Evolutionary conservation across 2,113 vertebrate genomes (phyloP).

Genomic region (Narcine bancroftii): DNA sequence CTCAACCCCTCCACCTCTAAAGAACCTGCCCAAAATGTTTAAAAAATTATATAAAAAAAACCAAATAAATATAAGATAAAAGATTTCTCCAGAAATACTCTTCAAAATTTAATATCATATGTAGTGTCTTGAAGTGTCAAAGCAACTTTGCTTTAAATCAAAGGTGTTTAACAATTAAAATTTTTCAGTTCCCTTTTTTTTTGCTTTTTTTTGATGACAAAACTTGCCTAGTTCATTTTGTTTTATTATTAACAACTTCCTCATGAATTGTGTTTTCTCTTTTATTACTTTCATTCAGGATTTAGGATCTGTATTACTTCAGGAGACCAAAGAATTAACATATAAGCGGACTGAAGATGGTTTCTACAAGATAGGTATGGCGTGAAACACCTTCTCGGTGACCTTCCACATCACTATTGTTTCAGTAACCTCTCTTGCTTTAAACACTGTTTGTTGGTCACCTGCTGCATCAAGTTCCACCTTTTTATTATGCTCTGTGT

Average conservation of each 20-base stretch:
- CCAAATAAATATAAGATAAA: too few species aligned
- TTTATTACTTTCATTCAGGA: slow-evolving; percentile 49
- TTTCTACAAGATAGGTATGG: slow-evolving; percentile 85
- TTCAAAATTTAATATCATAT: too few species aligned
- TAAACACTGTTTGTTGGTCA: background rate
- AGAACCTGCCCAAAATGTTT: too few species aligned
- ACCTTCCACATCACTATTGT: background rate
- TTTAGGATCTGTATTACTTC: slow-evolving; percentile 59
- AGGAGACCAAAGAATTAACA: slow-evolving; percentile 78
- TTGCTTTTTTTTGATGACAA: background rate
- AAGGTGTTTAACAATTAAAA: background rate
- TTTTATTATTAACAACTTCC: background rate
- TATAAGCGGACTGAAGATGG: slow-evolving; percentile 79
- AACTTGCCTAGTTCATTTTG: background rate
- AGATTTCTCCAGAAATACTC: too few species aligned
- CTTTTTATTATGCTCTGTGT: background rate
- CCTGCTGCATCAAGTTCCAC: background rate
- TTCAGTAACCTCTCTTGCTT: background rate
- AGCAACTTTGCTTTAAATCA: background rate
- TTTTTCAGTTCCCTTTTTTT: slow-evolving; percentile 17
- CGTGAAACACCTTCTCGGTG: background rate
- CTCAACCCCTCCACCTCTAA: too few species aligned
- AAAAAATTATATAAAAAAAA: too few species aligned
- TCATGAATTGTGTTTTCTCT: slow-evolving; percentile 38
- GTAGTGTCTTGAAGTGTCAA: too few species aligned